Evolutionary conservation across 2,113 vertebrate species (phyloP), one percentile per base, ranked within the genome.

Genomic region (Phycodurus eques): DNA sequence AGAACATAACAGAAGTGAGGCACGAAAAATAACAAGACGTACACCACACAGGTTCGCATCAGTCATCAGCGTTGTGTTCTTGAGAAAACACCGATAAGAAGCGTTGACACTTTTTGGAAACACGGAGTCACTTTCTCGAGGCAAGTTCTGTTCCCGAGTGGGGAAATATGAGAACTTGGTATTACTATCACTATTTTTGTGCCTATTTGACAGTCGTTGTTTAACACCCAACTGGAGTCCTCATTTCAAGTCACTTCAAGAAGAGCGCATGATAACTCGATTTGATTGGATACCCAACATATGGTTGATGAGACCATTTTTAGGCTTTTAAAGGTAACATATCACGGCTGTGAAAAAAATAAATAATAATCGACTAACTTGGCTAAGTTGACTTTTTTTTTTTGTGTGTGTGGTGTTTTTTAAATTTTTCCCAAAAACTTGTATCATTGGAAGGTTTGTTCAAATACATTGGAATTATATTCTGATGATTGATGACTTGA

Each of bases 211-310:
- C 62, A 22, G 19, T 22, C 20, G 39, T 43, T 8, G 62, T 22
- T 44, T 44, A 39, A 64, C 62, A 39, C 39, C 3, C 62, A 64
- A 42, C 9, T 19, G 62, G 62, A 65, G 42, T 14, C 20, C 62
- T 14, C 5, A 65, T 22, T 65, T 85, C 87, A 81, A 80, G 79
- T 80, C 85, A 73, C 71, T 74, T 76, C 73, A 78, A 65, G 77
- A 22, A 59, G 70, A 82, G 86, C 59, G 74, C 83, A 86, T 67
- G 78, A 75, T 86, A 85, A 89, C 83, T 86, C 81, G 85, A 80
- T 84, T 83, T 85, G 83, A 87, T 5, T 84, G 82, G 78, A 79
- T 39, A 39, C 35, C 3, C 35, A 6, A 39, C 35, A 3, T 39
- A 39, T 39, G 35, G 35, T 39, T 6, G 35, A 39, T 5, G 35